A percentile compares a stretch with the other conserved stretches of the same genome.
Conservation (phyloP, 2,113 vertebrate species). For the Taurulus bubalis region DNA sequence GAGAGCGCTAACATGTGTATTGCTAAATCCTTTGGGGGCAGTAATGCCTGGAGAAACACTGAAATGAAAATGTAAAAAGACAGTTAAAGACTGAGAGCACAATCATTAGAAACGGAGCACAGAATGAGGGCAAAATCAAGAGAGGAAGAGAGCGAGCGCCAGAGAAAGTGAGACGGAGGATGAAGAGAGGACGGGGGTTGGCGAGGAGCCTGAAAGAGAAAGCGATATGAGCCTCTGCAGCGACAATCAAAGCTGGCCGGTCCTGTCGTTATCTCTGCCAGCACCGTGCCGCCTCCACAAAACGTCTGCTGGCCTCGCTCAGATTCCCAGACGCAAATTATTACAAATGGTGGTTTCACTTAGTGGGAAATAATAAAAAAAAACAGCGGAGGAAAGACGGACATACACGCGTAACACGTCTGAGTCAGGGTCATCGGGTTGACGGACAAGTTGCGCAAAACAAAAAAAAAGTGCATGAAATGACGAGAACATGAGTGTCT, state of each 20-base stretch:
- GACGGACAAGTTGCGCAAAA: background rate
- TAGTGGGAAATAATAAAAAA: background rate
- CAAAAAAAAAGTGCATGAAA: background rate
- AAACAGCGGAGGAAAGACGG: background rate
- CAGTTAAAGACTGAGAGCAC: background rate
- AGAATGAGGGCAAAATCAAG: background rate
- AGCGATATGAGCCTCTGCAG: constrained; percentile 2
- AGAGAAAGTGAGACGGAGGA: background rate
- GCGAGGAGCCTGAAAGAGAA: background rate
- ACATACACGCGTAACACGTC: background rate
- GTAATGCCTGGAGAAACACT: background rate
- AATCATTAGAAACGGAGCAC: background rate
- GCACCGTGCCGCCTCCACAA: constrained; percentile 11
- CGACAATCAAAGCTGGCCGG: constrained; percentile 26
- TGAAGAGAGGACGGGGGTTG: background rate
- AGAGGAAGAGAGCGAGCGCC: background rate
- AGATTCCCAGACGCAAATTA: constrained; percentile 19
- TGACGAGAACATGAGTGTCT: no score
- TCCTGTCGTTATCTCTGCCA: constrained; percentile 24
- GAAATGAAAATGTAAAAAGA: background rate
- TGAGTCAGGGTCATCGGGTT: background rate
- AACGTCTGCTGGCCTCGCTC: constrained; percentile 10
- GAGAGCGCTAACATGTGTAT: background rate
- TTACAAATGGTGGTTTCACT: constrained; percentile 16
- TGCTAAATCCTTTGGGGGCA: background rate